Evolutionary conservation across 2,113 vertebrate species (phyloP).

Genomic region (Pteropus alecto): DNA sequence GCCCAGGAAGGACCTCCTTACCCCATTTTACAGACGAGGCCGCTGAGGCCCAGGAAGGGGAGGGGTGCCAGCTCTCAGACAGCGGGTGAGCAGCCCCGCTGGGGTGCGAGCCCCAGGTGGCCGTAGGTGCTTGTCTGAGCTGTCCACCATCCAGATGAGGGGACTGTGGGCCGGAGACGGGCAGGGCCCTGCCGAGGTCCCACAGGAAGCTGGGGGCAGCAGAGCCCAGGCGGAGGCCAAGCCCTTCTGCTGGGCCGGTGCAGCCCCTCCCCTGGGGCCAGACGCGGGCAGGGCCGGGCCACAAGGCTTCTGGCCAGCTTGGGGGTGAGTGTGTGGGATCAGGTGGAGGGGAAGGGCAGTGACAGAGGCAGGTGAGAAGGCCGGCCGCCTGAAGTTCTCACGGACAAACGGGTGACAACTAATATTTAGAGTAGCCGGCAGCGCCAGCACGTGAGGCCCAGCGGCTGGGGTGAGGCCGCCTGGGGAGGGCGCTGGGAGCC

Average conservation of each 20-base stretch:
- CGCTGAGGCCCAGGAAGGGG: background rate
- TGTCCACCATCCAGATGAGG: background rate
- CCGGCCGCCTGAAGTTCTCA: slow-evolving; percentile 79
- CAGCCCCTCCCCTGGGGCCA: background rate
- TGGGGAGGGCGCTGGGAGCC: background rate
- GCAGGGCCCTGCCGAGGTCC: background rate
- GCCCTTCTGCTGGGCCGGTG: no score
- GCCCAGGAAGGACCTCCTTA: background rate
- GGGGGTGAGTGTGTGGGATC: background rate
- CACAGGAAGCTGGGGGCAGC: background rate
- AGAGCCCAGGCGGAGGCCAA: background rate
- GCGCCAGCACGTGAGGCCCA: slow-evolving; percentile 85
- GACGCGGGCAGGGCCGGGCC: no score
- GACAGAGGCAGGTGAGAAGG: slow-evolving; percentile 84
- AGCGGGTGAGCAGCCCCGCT: accelerated
- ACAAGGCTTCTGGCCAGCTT: slow-evolving; percentile 13
- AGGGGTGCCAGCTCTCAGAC: background rate
- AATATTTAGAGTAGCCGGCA: slow-evolving; percentile 74
- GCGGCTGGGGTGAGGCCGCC: slow-evolving; percentile 65
- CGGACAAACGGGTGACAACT: slow-evolving; percentile 74
- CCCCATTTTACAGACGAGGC: background rate
- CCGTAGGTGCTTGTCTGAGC: accelerated
- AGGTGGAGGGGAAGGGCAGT: background rate
- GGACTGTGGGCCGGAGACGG: background rate
- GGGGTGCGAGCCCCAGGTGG: background rate